Evolutionary conservation across 2,888 invertebrate species (phyloP).

Genomic region (Sylvicola cinctus): DNA sequence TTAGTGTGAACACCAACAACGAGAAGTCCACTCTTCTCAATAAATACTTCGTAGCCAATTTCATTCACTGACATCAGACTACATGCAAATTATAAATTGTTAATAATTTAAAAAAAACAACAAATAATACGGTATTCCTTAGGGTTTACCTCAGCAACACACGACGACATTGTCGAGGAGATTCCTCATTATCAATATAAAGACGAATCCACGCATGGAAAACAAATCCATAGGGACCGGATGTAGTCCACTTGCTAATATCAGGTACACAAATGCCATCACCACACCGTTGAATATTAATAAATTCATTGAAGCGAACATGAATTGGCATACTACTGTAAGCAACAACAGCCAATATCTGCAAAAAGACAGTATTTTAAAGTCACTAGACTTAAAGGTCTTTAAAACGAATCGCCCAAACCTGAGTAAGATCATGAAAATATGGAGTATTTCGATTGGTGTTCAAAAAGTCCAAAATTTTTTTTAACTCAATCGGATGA

Average conservation of each 20-base stretch:
- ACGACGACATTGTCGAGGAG: slow-evolving; percentile 17
- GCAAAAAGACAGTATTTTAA: slow-evolving; percentile 3
- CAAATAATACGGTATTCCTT: too few relatives aligned
- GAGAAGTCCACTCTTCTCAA: slow-evolving; percentile 30
- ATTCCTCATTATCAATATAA: slow-evolving; percentile 6
- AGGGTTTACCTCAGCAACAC: slow-evolving; percentile 31
- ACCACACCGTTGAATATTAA: slow-evolving; percentile 26
- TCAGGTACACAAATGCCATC: slow-evolving; percentile 33
- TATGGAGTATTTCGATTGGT: too few relatives aligned
- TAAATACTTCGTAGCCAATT: slow-evolving; percentile 36
- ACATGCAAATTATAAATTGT: slow-evolving; percentile 8
- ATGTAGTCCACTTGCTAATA: slow-evolving; percentile 34
- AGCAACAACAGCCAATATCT: slow-evolving; percentile 20
- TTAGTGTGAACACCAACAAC: slow-evolving; percentile 33
- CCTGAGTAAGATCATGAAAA: too few relatives aligned
- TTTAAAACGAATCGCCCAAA: too few relatives aligned
- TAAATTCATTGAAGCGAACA: slow-evolving; percentile 28
- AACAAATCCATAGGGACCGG: slow-evolving; percentile 32
- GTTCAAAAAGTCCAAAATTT: slow-evolving; percentile 22
- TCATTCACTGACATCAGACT: slow-evolving; percentile 30
- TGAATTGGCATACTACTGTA: slow-evolving; percentile 18
- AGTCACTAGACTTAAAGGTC: too few relatives aligned
- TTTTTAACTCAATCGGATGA: slow-evolving; percentile 32
- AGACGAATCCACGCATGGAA: slow-evolving; percentile 35
- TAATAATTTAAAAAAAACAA: background rate